Evolutionary conservation across 2,797 vertebrate genomes (phyloP), one percentile per base, ranked within the genome.

Genomic region (Syngnathus rostellatus): DNA sequence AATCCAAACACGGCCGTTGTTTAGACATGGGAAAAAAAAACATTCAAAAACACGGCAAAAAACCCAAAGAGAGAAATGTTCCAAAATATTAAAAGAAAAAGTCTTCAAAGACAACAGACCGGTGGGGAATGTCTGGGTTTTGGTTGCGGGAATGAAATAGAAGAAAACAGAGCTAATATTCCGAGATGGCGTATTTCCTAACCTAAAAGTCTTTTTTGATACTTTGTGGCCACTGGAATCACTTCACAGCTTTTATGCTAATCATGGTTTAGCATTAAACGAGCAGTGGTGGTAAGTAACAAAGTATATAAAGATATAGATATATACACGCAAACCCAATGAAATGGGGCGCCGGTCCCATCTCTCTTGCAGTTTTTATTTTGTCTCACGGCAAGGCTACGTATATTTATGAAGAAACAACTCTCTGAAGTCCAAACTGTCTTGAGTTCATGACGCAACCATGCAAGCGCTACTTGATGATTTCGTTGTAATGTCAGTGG

Each of bases 331-430:
- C 3, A 31, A 31, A 31, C 3, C 31, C 31, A 31, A 31, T 31
- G 31, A 31, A 31, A 3, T 31, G 31, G 31, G 31, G 31, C 31
- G 3, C 31, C 3, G 31, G 31, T 31, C 31, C 31, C 31, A 31
- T 31, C 31, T 31, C 31, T 31, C 3, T 31, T 31, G 3, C 31
- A 12, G 17, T 60, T 60, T 60, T 21, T 60, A 40, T 60, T 60
- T n/a, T 60, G 19, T 60, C 38, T 60, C 38, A n/a, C 16, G 19
- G 19, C 58, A n/a, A 8, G 38, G 19, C 58, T n/a, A 19, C 38
- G 38, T 40, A 60, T 41, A 40, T 60, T 60, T 21, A 5, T 21
- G n/a, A 60, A 60, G 58, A 60, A 40, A 21, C 39, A 61, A 61
- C 19, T 41, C 39, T 41, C 59, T 23, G 19, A 61, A 57, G 54